Evolutionary conservation across 2,113 vertebrate species (phyloP).

Genomic region (Pygathrix nemaeus): DNA sequence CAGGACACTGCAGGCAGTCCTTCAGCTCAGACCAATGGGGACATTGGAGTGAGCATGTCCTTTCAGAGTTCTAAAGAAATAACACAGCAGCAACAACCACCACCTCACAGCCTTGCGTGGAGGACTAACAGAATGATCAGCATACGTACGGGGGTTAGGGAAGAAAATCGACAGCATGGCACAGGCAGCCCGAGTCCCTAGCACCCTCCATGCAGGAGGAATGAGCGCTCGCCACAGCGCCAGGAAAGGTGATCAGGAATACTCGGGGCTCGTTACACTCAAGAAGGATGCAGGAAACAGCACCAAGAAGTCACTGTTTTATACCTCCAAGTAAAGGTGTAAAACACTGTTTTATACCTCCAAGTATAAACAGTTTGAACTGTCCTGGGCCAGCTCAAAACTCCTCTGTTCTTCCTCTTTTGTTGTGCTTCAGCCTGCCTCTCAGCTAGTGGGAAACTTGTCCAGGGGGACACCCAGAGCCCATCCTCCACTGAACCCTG

Average conservation of each 20-base stretch:
- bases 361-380: not conserved
- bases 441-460: not conserved
- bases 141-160: constrained; percentile 39
- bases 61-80: constrained; percentile 31
- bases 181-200: constrained; percentile 72
- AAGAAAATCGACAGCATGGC: constrained; percentile 56
- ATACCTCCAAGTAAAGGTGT: not conserved
- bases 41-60: not conserved
- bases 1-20: constrained; percentile 32
- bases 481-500: not conserved
- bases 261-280: constrained; percentile 71
- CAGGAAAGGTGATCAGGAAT: constrained; percentile 78
- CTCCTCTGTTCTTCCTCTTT: not conserved
- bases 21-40: not conserved
- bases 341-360: not conserved
- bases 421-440: not conserved
- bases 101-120: not conserved
- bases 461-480: not conserved
- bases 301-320: constrained; percentile 31
- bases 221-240: constrained; percentile 32
- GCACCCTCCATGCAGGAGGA: constrained; percentile 73
- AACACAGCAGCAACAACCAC: constrained; percentile 20
- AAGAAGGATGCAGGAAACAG: constrained; percentile 68
- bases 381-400: too few relatives aligned
- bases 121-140: constrained; percentile 63